Evolutionary conservation across 2,113 vertebrate species (phyloP), one percentile per base, ranked within the genome.

Genomic region (Echinops telfairi): DNA sequence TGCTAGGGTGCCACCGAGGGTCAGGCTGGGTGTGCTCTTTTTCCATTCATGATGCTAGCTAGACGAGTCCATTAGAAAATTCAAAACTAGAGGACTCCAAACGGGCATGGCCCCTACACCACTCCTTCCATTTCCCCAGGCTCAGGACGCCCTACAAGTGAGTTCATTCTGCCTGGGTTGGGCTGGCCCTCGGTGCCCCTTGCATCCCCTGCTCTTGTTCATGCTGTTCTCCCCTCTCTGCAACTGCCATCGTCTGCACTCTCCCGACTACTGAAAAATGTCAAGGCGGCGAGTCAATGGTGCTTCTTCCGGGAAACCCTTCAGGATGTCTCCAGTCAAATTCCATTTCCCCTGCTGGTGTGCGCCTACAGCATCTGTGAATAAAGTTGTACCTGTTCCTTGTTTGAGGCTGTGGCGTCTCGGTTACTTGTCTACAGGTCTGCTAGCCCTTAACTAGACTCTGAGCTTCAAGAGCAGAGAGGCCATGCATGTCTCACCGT

Each of bases 81-180:
- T 89, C n/a, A n/a, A 47, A 80, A 75, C 4, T 82, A 88, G 36
- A 89, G 88, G 71, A 83, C 58, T 60, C 4, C 64, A 90, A 92
- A 71, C 6, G 57, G 1, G 29, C 62, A 6, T 19, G 47, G 77
- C 2, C 17, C 43, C 2, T 9, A 33, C 0, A 6, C 31, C 4
- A 1, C 7, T 4, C 10, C 10, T 76, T 73, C 6, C 16, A 31
- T n/a, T 73, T 6, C 82, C 33, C 17, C 15, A 57, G 27, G 22
- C 16, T 66, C 20, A 20, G 53, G 71, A 62, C 60, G 43, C 17
- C 68, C 31, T 2, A 40, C 1, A 0, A 33, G 77, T 22, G 58
- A 60, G 15, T 1, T 2, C 8, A 75, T 57, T 38, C 47, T 11
- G 38, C 7, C 29, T 58, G 7, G 2, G 53, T 12, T 22, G 36